Conservation (phyloP, 2,113 vertebrate species). For the Casuarius casuarius region DNA sequence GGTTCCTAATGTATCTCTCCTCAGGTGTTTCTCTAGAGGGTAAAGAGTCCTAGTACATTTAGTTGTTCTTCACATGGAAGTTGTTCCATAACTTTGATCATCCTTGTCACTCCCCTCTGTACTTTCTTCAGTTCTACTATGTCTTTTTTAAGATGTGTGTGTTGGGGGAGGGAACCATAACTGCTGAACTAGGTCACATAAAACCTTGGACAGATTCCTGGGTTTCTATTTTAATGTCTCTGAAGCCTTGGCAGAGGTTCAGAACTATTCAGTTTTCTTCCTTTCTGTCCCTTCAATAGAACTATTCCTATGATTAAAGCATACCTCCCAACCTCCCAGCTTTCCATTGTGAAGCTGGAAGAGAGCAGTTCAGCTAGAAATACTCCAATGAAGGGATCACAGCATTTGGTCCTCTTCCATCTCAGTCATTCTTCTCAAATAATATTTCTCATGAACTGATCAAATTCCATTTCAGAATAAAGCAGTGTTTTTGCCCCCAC, state of each 20-base stretch:
- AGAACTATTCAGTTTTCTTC: constrained; percentile 59
- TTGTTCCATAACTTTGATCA: constrained; percentile 40
- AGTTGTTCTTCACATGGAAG: constrained; percentile 44
- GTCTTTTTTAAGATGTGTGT: constrained; percentile 50
- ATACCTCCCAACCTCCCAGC: constrained; percentile 26
- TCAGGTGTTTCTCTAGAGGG: background rate
- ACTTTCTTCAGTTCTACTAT: background rate
- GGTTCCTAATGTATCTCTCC: background rate
- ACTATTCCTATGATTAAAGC: constrained; percentile 37
- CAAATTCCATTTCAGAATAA: background rate
- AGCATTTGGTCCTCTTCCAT: background rate
- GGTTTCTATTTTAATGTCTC: constrained; percentile 68
- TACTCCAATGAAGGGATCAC: background rate
- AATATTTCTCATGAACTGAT: background rate
- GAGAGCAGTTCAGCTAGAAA: background rate
- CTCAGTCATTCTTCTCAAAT: background rate
- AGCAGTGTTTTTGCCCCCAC: background rate
- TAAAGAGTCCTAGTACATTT: background rate
- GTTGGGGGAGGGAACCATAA: constrained; percentile 4
- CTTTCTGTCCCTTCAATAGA: constrained; percentile 20
- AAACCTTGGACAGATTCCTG: constrained; percentile 60
- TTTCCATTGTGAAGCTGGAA: background rate
- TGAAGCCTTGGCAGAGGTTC: constrained; percentile 47
- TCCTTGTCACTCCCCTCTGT: background rate
- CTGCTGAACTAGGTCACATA: constrained; percentile 66